Evolutionary conservation across 2,888 invertebrate species (phyloP).

Genomic region (Stramonita haemastoma): DNA sequence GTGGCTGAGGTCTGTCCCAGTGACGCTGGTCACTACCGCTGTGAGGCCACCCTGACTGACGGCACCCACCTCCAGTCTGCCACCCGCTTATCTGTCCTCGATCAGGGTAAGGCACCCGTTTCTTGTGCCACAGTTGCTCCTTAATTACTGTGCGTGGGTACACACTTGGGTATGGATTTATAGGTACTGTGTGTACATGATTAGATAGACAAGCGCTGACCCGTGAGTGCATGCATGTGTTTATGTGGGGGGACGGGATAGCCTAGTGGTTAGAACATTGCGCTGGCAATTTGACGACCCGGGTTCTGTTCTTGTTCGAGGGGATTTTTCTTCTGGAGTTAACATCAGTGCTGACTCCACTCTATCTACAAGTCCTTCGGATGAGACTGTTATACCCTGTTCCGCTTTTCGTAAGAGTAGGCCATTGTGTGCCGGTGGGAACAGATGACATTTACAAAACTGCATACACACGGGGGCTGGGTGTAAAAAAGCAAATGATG

Average conservation of each 20-base stretch:
- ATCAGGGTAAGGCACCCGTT: background rate
- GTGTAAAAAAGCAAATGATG: too few species aligned
- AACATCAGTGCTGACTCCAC: too few species aligned
- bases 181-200: background rate
- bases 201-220: background rate
- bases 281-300: too few species aligned
- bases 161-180: background rate
- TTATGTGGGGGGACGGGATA: background rate
- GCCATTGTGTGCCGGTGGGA: too few species aligned
- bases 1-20: background rate
- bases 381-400: too few species aligned
- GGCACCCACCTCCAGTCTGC: background rate
- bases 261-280: too few species aligned
- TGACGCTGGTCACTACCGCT: background rate
- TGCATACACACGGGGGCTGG: too few species aligned
- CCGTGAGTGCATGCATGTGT: background rate
- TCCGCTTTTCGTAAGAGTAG: too few species aligned
- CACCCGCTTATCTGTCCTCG: background rate
- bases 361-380: too few species aligned
- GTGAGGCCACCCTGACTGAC: constrained; percentile 17
- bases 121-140: background rate
- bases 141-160: background rate
- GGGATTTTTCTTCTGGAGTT: too few species aligned
- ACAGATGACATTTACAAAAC: too few species aligned
- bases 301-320: too few species aligned